Evolutionary conservation across 2,113 vertebrate genomes (phyloP).

Genomic region (Triplophysa dalaica): DNA sequence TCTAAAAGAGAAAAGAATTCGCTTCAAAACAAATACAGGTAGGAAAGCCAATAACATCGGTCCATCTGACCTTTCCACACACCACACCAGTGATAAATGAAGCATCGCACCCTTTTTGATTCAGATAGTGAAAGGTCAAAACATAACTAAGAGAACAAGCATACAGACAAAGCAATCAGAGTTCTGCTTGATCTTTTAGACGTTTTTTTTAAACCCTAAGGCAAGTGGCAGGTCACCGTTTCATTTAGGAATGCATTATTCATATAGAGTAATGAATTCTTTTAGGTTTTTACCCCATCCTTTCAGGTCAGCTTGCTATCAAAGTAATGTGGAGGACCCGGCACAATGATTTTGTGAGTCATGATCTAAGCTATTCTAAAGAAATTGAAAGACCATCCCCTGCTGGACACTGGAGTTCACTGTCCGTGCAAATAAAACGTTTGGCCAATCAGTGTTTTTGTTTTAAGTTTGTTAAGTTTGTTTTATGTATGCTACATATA

Average conservation of each 20-base stretch:
- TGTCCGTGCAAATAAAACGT: no score
- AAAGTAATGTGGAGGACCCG: slow-evolving; percentile 21
- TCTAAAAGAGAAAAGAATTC: background rate
- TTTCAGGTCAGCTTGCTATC: slow-evolving; percentile 27
- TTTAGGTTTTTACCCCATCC: background rate
- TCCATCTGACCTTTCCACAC: slow-evolving; percentile 24
- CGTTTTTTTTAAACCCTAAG: background rate
- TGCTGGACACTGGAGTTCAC: no score
- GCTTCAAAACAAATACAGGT: slow-evolving; percentile 6
- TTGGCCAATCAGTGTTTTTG: no score
- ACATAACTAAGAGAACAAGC: slow-evolving; percentile 19
- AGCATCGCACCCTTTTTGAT: slow-evolving; percentile 14
- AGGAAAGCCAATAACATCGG: background rate
- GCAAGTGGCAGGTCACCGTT: background rate
- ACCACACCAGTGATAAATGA: slow-evolving; percentile 17
- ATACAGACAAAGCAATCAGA: slow-evolving; percentile 22
- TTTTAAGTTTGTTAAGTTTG: no score
- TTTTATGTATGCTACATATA: no score
- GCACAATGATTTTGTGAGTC: background rate
- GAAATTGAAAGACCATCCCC: no score
- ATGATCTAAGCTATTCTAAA: background rate
- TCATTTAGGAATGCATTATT: slow-evolving; percentile 33
- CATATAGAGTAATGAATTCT: slow-evolving; percentile 13
- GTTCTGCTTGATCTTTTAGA: slow-evolving; percentile 23
- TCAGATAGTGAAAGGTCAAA: slow-evolving; percentile 36